Evolutionary conservation across 92 coral and sea anemone species (phyloP).

Genomic region (Phenganax stokvisi): DNA sequence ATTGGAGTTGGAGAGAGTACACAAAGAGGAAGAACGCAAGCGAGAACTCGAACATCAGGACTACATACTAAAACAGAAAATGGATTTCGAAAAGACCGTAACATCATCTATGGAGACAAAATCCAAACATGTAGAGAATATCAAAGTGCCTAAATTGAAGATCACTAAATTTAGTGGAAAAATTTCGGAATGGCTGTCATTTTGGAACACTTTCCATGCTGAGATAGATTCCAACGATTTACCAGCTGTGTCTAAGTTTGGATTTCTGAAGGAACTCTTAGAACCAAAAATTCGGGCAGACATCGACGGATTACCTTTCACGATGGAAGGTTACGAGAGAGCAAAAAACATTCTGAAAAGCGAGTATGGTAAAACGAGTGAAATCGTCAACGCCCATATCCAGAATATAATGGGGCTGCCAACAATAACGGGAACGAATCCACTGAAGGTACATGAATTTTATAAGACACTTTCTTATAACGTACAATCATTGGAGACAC

Average conservation of each 20-base stretch:
- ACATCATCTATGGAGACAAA: background rate
- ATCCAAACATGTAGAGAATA: background rate
- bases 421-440: too few relatives aligned
- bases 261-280: too few relatives aligned
- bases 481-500: background rate
- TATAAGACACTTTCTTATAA: background rate
- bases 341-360: too few relatives aligned
- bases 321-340: too few relatives aligned
- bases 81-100: background rate
- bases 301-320: too few relatives aligned
- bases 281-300: too few relatives aligned
- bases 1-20: background rate
- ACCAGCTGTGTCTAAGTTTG: too few relatives aligned
- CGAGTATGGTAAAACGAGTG: too few relatives aligned
- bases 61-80: background rate
- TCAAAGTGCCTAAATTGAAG: background rate
- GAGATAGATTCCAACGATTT: background rate
- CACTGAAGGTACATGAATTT: background rate
- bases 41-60: conserved; percentile 1
- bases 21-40: conserved; percentile 1
- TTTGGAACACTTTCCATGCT: background rate
- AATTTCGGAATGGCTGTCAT: background rate
- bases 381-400: too few relatives aligned
- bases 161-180: background rate
- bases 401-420: too few relatives aligned